These are phyloP conservation scores for Oscheius onirici DNA, from an alignment of 2,888 invertebrate species.

Conservation along the genomic window DNA sequence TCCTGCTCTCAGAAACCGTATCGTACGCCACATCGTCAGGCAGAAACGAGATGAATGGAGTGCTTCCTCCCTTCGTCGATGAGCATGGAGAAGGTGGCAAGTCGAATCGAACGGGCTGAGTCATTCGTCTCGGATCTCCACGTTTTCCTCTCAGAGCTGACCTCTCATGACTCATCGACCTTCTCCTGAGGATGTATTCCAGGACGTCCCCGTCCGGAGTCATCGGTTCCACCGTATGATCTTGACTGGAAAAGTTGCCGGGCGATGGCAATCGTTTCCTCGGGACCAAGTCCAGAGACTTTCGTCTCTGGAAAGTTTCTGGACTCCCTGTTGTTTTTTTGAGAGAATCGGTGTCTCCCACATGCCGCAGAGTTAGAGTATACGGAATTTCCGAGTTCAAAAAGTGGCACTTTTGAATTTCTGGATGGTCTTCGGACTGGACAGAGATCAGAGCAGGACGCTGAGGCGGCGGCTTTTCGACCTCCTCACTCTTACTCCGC, in stretches of 20 bases:
- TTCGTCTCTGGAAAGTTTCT: constrained; percentile 50
- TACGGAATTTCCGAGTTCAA: constrained; percentile 69
- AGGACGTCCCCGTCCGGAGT: constrained; percentile 67
- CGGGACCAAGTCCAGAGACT: constrained; percentile 66
- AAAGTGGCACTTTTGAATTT: constrained; percentile 61
- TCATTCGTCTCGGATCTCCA: constrained; percentile 72
- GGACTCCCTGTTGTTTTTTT: constrained; percentile 46
- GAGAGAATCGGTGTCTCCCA: constrained; percentile 46
- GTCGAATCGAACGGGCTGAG: constrained; percentile 69
- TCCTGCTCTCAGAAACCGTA: constrained; percentile 53
- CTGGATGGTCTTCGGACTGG: constrained; percentile 67
- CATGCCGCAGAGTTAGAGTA: constrained; percentile 70
- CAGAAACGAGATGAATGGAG: constrained; percentile 57
- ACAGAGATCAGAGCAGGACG: constrained; percentile 67
- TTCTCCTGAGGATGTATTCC: constrained; percentile 63
- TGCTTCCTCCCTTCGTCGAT: constrained; percentile 47
- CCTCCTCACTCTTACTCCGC: constrained; percentile 31
- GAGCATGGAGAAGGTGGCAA: constrained; percentile 50
- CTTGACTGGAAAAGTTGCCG: constrained; percentile 68
- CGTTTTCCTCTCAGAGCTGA: constrained; percentile 49
- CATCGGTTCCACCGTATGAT: constrained; percentile 69
- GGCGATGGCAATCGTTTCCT: constrained; percentile 69
- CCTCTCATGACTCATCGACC: constrained; percentile 63
- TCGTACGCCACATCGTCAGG: constrained; percentile 57
- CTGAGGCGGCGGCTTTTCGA: constrained; percentile 28